phyloP scores from a whole-genome alignment of 35 echinoderm and acorn worm genomes.

The Heliocidaris tuberculata region DNA sequence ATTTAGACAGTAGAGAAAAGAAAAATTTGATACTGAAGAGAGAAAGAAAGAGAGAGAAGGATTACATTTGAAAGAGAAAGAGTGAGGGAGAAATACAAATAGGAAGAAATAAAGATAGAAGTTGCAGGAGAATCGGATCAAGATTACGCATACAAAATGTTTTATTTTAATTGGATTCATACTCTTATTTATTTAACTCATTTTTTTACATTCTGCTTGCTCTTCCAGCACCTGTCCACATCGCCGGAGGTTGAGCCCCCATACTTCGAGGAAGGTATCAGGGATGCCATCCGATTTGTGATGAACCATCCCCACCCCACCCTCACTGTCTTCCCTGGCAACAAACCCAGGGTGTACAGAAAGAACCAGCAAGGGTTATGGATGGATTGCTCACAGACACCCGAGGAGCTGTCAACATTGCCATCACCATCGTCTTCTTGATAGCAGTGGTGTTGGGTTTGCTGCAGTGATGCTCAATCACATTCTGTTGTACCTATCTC shows the following conservation, averaged over 20 bases:
- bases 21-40: no score
- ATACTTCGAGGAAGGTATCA: constrained; percentile 45
- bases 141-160: no score
- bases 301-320: constrained; percentile 37
- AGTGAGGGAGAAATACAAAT: no score
- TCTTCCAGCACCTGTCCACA: constrained; percentile 62
- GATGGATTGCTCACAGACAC: not conserved
- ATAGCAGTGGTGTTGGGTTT: not conserved
- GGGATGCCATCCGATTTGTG: constrained; percentile 53
- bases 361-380: constrained; percentile 29
- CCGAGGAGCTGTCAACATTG: not conserved
- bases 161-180: no score
- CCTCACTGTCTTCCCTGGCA: constrained; percentile 41
- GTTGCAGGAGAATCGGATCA: no score
- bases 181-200: no score
- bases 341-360: constrained; percentile 47
- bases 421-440: not conserved
- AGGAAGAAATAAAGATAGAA: no score
- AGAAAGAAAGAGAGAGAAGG: no score
- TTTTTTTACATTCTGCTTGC: not conserved
- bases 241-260: constrained; percentile 67
- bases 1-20: no score
- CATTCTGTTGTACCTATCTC: not conserved
- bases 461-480: not conserved
- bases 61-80: no score